phyloP scores from a whole-genome alignment of 2,113 vertebrate species.

The Camelus bactrianus region DNA sequence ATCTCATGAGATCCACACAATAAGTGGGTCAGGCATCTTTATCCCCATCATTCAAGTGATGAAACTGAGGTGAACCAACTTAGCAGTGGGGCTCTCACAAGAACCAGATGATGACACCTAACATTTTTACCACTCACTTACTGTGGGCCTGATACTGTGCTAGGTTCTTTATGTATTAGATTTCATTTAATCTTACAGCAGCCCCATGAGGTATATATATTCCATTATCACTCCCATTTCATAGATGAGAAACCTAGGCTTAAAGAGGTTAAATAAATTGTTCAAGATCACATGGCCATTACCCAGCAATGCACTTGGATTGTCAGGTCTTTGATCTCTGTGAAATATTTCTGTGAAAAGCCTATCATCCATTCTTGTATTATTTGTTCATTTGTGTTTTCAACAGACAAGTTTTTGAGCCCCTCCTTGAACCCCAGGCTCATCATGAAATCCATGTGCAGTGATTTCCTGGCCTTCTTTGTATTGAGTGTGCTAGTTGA shows the following conservation, averaged over 20 bases:
- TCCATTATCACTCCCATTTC: neutral
- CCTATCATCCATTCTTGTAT: neutral
- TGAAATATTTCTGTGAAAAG: conserved; percentile 33
- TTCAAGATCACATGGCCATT: neutral
- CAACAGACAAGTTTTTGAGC: neutral
- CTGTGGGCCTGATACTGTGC: neutral
- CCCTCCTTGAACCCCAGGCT: neutral
- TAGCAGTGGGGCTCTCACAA: neutral
- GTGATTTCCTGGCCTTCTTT: neutral
- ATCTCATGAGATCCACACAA: neutral
- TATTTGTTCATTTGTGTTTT: neutral
- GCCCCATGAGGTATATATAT: neutral
- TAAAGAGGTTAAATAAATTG: conserved; percentile 19
- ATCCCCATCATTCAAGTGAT: neutral
- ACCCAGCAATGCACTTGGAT: neutral
- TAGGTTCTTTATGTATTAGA: neutral
- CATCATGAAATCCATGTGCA: neutral
- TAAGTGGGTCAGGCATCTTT: neutral
- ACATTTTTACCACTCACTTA: neutral
- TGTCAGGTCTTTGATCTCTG: neutral
- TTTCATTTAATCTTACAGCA: neutral
- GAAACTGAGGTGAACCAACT: neutral
- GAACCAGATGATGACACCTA: neutral
- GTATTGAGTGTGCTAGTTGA: neutral
- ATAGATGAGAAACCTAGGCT: neutral